Percentiles rank a stretch among this genome's conserved stretches.
Conservation (phyloP, 2,113 vertebrate genomes). For the Crotalus tigris region DNA sequence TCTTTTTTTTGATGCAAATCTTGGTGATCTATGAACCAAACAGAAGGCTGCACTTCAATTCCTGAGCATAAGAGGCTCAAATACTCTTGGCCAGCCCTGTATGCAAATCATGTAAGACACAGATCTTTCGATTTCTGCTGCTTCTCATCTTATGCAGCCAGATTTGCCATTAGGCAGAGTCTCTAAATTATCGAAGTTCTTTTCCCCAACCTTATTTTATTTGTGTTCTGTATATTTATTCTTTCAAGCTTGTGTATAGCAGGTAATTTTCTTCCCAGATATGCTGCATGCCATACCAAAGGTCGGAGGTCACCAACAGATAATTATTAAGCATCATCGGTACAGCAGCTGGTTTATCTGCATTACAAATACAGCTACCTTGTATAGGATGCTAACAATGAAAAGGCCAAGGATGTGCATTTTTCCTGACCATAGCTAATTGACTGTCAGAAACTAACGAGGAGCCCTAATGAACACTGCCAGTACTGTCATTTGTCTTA, state of each 20-base stretch:
- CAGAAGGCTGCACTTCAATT: background rate
- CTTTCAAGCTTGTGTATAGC: background rate
- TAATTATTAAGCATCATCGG: slow-evolving; percentile 12
- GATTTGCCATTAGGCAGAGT: background rate
- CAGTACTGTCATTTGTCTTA: slow-evolving; percentile 29
- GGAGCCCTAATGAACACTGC: background rate
- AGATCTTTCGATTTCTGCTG: background rate
- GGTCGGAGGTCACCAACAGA: background rate
- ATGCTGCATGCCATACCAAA: background rate
- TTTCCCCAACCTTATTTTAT: background rate
- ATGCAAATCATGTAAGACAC: background rate
- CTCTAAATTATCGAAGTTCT: background rate
- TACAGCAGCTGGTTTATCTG: background rate
- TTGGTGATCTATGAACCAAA: slow-evolving; percentile 1
- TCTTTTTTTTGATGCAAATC: background rate
- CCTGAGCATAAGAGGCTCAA: background rate
- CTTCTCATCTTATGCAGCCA: background rate
- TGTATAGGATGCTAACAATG: slow-evolving; percentile 18
- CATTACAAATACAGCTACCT: background rate
- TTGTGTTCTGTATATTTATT: background rate
- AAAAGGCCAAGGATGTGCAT: background rate
- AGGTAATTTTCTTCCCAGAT: background rate
- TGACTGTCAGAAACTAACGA: slow-evolving; percentile 34
- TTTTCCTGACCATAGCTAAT: slow-evolving; percentile 17
- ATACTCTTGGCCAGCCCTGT: background rate